Evolutionary conservation across 2,888 invertebrate species (phyloP), one percentile per base, ranked within the genome.

Genomic region (Amitus sp.): DNA sequence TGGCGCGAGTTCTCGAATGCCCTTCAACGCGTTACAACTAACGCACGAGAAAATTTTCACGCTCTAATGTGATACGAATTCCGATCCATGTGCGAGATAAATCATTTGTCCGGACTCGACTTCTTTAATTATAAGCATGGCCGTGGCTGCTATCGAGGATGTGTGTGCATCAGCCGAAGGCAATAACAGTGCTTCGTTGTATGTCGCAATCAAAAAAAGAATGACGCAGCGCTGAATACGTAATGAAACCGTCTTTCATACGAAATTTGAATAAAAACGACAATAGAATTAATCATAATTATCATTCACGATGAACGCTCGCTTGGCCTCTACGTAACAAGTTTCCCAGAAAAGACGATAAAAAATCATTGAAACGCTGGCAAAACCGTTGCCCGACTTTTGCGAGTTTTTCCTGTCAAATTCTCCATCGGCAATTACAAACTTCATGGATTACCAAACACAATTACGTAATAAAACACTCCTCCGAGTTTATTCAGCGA

Each of bases 111-210:
- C 70, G 73, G 72, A 37, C n/a, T n/a, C n/a, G n/a, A n/a, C 75
- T 76, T 70, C 73, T 78, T 73, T 78, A 78, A 77, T 78, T 78
- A 78, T 77, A 75, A 77, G 76, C 73, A 77, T 71, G 75, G 74
- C 74, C 77, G 73, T 72, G 72, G 68, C 64, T 60, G 73, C 75
- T 72, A 73, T 77, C 74, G 73, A 67, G 68, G 62, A 66, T 72
- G 70, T 66, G 74, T 71, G 68, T 65, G 65, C 69, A 74, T 72
- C 72, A 72, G 71, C 67, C 66, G 67, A 61, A 71, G 73, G 68
- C 68, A 43, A 60, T 66, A 66, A 66, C 62, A 66, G 66, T 66
- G 62, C 58, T 62, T 57, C 55, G 47, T 50, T 57, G 57, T 48
- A 66, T 52, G 55, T 52, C 59, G 59, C 59, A 58, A 49, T 56